A percentile compares a stretch with the other conserved stretches of the same genome.
Evolutionary conservation across 2,888 invertebrate genomes (phyloP).

Genomic region (Thecophora atra): DNA sequence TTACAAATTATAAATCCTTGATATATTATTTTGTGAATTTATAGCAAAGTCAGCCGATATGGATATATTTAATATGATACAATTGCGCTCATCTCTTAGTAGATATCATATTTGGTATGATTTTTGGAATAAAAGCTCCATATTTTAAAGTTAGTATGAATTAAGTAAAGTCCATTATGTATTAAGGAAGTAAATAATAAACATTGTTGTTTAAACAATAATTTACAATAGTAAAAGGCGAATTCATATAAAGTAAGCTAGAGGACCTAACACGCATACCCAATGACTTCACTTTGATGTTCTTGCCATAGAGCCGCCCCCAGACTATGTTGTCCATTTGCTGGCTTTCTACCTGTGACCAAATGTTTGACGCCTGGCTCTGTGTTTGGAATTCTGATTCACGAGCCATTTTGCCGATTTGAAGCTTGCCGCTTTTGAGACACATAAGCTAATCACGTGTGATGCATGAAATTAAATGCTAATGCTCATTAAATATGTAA

Average conservation of each 20-base stretch:
- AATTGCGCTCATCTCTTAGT: too few relatives aligned
- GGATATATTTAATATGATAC: too few relatives aligned
- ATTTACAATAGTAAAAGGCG: constrained; percentile 61
- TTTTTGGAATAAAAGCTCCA: too few relatives aligned
- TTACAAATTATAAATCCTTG: not conserved
- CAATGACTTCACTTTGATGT: constrained; percentile 62
- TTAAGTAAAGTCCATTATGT: too few relatives aligned
- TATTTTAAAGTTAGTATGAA: too few relatives aligned
- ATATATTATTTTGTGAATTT: too few relatives aligned
- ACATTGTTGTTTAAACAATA: not conserved
- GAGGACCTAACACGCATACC: constrained; percentile 60
- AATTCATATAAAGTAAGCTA: constrained; percentile 57
- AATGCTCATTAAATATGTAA: not conserved
- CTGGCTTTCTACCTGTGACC: constrained; percentile 63
- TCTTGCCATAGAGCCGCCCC: constrained; percentile 64
- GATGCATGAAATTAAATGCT: not conserved
- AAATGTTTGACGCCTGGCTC: constrained; percentile 59
- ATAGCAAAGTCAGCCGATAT: too few relatives aligned
- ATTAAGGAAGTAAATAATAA: not conserved
- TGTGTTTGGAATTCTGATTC: constrained; percentile 49
- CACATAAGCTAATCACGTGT: not conserved
- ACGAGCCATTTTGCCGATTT: constrained; percentile 24
- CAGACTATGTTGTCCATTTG: constrained; percentile 63
- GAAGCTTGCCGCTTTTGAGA: not conserved
- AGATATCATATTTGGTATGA: too few relatives aligned